Evolutionary conservation across 2,888 invertebrate genomes (phyloP), one percentile per base, ranked within the genome.

Genomic region (Leistus spinibarbis): DNA sequence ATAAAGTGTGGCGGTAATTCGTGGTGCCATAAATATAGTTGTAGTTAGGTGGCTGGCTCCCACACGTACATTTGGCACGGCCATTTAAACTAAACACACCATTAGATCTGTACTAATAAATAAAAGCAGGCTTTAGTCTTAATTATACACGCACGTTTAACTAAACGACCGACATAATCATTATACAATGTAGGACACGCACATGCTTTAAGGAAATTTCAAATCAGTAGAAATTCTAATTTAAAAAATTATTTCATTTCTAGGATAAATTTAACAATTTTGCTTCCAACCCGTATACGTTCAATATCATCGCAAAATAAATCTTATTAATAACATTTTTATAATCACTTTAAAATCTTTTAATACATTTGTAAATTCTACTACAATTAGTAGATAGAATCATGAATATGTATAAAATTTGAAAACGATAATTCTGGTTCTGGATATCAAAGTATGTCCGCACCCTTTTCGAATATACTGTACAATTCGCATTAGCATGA

Each of bases 121-220:
- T 73, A 73, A 73, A 40, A 62, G 40, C 73, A 60, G 65, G 73
- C 60, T 72, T 72, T 72, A 66, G 54, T 64, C 72, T 72, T 72
- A 72, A 72, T 72, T 66, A 62, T 72, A 72, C 72, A 63, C 57
- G 62, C 64, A 54, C 27, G 66, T 60, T 60, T 19, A 60, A 22
- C 22, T 19, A 60, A 60, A 60, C 13, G 60, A 22, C 22, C 60
- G 19, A 19, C 17, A 60, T 60, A 60, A 60, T 60, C 60, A 60
- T 60, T 60, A 60, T 17, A 40, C 60, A 60, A 17, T 60, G 16
- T 17, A 13, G 40, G 40, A 40, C 40, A 40, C 40, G 40, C 40
- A 40, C 40, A 13, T 13, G 1, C 10, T 40, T 40, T 40, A 40
- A 40, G 10, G 40, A 40, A 13, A 40, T 1, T 7, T 40, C n/a